Evolutionary conservation across 2,888 invertebrate genomes (phyloP), one percentile per base, ranked within the genome.

Genomic region (Cepaea hortensis): DNA sequence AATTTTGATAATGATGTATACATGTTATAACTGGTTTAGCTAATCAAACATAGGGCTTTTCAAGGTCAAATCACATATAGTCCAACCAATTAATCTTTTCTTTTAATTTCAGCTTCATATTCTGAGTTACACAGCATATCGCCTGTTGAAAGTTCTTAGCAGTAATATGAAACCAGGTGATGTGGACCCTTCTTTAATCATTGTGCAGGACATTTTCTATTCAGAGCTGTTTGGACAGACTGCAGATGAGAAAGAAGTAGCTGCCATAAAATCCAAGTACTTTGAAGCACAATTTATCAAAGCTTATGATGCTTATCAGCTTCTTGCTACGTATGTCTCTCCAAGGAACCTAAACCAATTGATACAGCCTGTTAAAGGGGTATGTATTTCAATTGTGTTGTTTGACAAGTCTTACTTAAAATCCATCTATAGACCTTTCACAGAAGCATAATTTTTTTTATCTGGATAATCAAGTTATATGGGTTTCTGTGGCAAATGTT

Each of bases 221-320:
- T 96, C 97, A 88, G 99, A 99, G 94, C 95, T 99, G 72, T 99
- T 99, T 93, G 98, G 98, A 0, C 95, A 96, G 20, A 95, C 97
- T 6, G 96, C 97, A 0, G 98, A 98, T 93, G 99, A 99, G 94
- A 99, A 98, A 94, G 97, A 98, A 95, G 96, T 98, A 0, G 96
- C 96, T 0, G 97, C 97, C 92, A 96, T 99, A 55, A 96, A 96
- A 9, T 96, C 96, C 18, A 97, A 97, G 94, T 90, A 94, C 65
- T 94, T 95, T 89, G 96, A 96, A 91, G 95, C 95, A 0, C 93
- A 94, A 87, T 94, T 93, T 55, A 96, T 97, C 79, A 98, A 98
- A 94, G 98, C 98, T 92, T 98, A 96, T 90, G 96, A 97, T 18
- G 97, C 97, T 0, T 96, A 98, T 77, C 96, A 97, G 93, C 97